Conservation (phyloP, 2,113 vertebrate genomes). For the Coturnix japonica region DNA sequence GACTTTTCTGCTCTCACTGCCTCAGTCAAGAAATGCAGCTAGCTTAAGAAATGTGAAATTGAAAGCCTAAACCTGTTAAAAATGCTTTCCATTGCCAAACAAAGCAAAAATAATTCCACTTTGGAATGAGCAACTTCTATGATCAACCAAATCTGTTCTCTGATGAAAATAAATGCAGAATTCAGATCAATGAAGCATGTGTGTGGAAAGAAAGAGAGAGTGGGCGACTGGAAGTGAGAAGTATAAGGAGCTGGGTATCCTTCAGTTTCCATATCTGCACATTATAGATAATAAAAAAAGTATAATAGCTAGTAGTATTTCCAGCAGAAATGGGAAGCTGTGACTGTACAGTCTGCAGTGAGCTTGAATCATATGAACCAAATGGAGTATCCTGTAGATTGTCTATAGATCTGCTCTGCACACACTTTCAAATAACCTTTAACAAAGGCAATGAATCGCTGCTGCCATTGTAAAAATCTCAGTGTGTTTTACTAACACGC, state of each 20-base stretch:
- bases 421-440: slow-evolving; percentile 70
- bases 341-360: slow-evolving; percentile 4
- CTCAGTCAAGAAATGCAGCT: not conserved
- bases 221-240: slow-evolving; percentile 33
- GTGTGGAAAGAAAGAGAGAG: not conserved
- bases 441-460: slow-evolving; percentile 61
- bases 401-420: slow-evolving; percentile 60
- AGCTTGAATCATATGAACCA: slow-evolving; percentile 18
- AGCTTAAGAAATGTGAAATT: slow-evolving; percentile 44
- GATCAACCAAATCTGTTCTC: slow-evolving; percentile 45
- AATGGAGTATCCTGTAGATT: slow-evolving; percentile 54
- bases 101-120: slow-evolving; percentile 57
- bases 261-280: slow-evolving; percentile 62
- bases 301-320: slow-evolving; percentile 36
- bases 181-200: slow-evolving; percentile 6
- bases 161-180: slow-evolving; percentile 43
- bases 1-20: not conserved
- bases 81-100: slow-evolving; percentile 35
- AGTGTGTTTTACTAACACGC: slow-evolving; percentile 39
- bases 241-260: slow-evolving; percentile 7
- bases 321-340: slow-evolving; percentile 43
- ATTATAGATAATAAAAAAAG: slow-evolving; percentile 35
- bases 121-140: slow-evolving; percentile 13
- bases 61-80: slow-evolving; percentile 52
- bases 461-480: slow-evolving; percentile 53